Percentiles rank a stretch among this genome's conserved stretches.
phyloP scores from a whole-genome alignment of 2,797 vertebrate genomes.

The Parauchenoglanis punctatus region DNA sequence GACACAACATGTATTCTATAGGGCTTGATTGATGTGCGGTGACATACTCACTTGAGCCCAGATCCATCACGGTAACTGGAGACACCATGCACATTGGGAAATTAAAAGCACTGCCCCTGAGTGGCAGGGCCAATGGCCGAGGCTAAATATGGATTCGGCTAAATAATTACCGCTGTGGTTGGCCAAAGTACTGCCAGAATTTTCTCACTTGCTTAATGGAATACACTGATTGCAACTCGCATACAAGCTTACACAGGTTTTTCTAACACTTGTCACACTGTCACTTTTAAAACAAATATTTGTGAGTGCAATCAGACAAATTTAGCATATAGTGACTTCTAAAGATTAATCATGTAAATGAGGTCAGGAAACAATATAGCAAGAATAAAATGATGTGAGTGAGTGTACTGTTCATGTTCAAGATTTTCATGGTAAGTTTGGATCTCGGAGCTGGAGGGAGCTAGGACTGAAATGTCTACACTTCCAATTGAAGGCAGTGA shows the following conservation, averaged over 20 bases:
- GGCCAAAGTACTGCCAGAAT: conserved; percentile 48
- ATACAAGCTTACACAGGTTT: background rate
- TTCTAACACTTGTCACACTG: background rate
- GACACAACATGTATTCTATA: conserved; percentile 51
- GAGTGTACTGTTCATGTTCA: background rate
- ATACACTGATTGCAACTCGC: conserved; percentile 17
- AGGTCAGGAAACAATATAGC: background rate
- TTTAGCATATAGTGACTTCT: background rate
- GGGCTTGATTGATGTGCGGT: conserved; percentile 64
- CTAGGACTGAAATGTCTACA: background rate
- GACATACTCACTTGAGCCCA: conserved; percentile 64
- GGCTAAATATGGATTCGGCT: conserved; percentile 59
- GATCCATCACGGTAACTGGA: conserved; percentile 65
- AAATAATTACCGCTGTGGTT: conserved; percentile 58
- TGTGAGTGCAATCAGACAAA: background rate
- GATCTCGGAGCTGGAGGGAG: background rate
- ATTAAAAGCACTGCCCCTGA: conserved; percentile 57
- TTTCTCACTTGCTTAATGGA: conserved; percentile 46
- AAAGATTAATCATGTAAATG: background rate
- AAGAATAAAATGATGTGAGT: background rate
- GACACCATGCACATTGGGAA: conserved; percentile 57
- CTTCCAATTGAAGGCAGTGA: background rate
- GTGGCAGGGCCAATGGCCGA: conserved; percentile 51
- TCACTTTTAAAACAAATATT: background rate
- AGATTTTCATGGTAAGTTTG: background rate